A percentile compares a stretch with the other conserved stretches of the same genome.
These are phyloP conservation scores for Morpho helenor DNA, from an alignment of 2,888 invertebrate species.

Conservation along the genomic window DNA sequence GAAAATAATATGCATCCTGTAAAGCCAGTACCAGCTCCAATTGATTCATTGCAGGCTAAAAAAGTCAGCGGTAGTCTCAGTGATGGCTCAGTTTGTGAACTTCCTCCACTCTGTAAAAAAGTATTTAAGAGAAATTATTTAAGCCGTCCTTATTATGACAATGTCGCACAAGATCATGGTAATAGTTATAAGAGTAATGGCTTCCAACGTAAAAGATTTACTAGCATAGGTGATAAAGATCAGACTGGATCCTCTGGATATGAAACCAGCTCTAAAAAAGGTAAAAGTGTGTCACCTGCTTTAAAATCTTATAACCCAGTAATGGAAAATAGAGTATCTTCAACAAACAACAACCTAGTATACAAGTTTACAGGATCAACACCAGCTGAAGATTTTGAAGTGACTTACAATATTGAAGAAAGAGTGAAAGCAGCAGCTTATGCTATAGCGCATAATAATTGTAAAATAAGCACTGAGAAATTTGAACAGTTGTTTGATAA, in stretches of 20 bases:
- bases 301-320: conserved; percentile 52
- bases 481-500: conserved; percentile 64
- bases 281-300: conserved; percentile 41
- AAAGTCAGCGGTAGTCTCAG: conserved; percentile 58
- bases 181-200: conserved; percentile 44
- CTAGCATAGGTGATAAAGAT: conserved; percentile 56
- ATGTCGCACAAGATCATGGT: conserved; percentile 40
- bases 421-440: conserved; percentile 62
- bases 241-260: conserved; percentile 56
- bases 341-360: conserved; percentile 61
- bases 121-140: conserved; percentile 38
- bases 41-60: conserved; percentile 38
- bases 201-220: conserved; percentile 48
- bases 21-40: conserved; percentile 51
- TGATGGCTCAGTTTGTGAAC: conserved; percentile 63
- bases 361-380: conserved; percentile 58
- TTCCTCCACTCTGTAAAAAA: conserved; percentile 46
- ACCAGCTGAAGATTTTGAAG: conserved; percentile 52
- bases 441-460: conserved; percentile 67
- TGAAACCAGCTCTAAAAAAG: conserved; percentile 55
- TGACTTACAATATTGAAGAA: conserved; percentile 63
- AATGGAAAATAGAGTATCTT: conserved; percentile 70
- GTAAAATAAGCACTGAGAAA: conserved; percentile 60
- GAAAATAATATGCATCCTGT: conserved; percentile 53
- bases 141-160: conserved; percentile 14